These are phyloP conservation scores for Zapornia atra DNA, from an alignment of 2,113 vertebrate species.

Conservation along the genomic window DNA sequence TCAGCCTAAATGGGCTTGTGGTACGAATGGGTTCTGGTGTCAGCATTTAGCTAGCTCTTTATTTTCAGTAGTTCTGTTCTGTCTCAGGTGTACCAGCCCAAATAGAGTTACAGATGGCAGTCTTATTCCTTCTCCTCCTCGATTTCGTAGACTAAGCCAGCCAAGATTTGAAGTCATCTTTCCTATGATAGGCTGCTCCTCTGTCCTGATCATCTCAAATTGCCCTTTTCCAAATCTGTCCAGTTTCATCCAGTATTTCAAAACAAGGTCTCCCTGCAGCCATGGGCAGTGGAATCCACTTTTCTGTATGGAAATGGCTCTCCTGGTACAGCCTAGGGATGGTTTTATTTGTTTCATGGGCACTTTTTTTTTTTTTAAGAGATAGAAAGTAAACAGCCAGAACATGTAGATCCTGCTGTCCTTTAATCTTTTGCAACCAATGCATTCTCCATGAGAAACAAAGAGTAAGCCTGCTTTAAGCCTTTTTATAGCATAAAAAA, in stretches of 20 bases:
- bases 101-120: neutral
- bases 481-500: neutral
- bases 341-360: neutral
- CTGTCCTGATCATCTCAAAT: neutral
- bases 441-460: neutral
- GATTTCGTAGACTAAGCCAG: neutral
- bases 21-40: neutral
- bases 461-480: neutral
- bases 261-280: neutral
- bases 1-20: constrained; percentile 26
- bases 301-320: neutral
- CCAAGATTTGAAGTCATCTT: neutral
- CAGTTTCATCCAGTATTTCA: neutral
- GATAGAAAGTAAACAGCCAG: neutral
- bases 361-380: neutral
- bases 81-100: neutral
- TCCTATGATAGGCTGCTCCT: neutral
- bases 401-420: neutral
- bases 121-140: neutral
- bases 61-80: neutral
- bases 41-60: neutral
- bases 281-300: neutral
- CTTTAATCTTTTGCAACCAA: neutral
- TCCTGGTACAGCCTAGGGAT: neutral
- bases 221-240: neutral